Evolutionary conservation across 1,140 invertebrate species (phyloP).

Genomic region (Schlechtendalia chinensis): DNA sequence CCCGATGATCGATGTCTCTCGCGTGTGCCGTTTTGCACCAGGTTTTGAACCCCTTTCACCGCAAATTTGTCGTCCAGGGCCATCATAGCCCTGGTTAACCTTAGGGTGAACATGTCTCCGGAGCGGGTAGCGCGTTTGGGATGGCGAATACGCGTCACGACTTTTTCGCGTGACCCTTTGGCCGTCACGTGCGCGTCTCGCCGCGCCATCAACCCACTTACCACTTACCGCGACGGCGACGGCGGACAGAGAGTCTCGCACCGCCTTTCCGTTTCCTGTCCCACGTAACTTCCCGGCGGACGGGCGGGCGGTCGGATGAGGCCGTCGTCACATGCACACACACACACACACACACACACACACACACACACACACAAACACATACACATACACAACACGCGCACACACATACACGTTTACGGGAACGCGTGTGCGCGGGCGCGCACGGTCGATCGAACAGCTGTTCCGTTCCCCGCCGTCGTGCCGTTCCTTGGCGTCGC

Average conservation of each 20-base stretch:
- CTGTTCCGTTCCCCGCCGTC: background rate
- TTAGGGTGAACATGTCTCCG: no score
- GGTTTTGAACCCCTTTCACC: no score
- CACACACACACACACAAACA: no score
- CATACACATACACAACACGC: no score
- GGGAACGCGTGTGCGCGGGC: background rate
- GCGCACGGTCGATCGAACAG: constrained; percentile 27
- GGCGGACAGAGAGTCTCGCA: background rate
- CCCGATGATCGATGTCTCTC: no score
- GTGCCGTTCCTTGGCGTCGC: background rate
- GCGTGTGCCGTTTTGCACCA: no score
- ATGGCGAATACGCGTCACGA: background rate
- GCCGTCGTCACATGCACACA: background rate
- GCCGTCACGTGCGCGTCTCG: background rate
- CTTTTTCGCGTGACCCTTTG: constrained; percentile 6
- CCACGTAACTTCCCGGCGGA: background rate
- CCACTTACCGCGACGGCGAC: background rate
- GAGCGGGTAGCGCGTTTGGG: no score
- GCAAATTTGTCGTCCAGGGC: no score
- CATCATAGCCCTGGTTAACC: no score
- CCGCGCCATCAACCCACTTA: no score
- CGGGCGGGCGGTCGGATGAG: no score
- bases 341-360: background rate
- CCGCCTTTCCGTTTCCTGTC: background rate
- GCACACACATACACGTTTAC: background rate